phyloP scores from a whole-genome alignment of 2,888 invertebrate genomes.

The Oligia fasciuncula region DNA sequence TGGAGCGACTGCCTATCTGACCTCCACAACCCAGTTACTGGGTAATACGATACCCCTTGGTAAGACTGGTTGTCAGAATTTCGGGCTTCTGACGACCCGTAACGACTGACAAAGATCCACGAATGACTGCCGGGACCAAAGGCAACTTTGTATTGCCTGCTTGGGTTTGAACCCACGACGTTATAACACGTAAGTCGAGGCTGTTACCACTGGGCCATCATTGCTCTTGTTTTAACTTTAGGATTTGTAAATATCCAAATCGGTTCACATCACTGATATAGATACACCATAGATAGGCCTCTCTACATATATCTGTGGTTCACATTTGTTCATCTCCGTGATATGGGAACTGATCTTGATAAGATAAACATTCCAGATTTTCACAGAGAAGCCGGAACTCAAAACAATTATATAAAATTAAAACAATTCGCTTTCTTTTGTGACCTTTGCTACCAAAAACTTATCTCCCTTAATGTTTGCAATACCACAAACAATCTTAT shows the following conservation, averaged over 20 bases:
- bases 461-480: constrained; percentile 30
- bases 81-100: too few species aligned
- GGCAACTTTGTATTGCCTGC: neutral
- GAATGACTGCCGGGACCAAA: too few species aligned
- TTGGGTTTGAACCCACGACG: neutral
- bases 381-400: constrained; percentile 51
- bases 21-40: too few species aligned
- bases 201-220: neutral
- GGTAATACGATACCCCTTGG: too few species aligned
- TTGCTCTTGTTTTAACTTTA: neutral
- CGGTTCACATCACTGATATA: neutral
- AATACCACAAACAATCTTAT: constrained; percentile 30
- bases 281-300: too few species aligned
- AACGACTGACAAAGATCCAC: too few species aligned
- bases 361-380: constrained; percentile 32
- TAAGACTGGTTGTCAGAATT: too few species aligned
- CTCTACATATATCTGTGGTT: too few species aligned
- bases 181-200: neutral
- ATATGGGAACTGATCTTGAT: neutral
- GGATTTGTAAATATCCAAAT: constrained; percentile 1
- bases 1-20: too few species aligned
- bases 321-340: too few species aligned
- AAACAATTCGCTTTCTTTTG: constrained; percentile 63
- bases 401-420: constrained; percentile 51
- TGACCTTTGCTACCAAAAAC: constrained; percentile 34